Conservation (phyloP, 2,888 invertebrate genomes). For the Temnothorax ravouxi region DNA sequence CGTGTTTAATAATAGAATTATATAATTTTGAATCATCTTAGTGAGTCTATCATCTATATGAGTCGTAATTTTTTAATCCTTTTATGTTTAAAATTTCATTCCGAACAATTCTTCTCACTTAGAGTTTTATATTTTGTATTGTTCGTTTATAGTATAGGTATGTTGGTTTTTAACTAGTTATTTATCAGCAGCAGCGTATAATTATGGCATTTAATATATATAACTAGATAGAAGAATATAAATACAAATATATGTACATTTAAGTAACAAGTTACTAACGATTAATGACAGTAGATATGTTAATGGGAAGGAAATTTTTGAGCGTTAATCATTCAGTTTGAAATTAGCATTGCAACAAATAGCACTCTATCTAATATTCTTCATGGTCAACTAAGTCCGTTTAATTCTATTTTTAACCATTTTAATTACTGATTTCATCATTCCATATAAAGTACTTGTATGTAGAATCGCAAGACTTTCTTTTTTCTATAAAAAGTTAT, state of each 20-base stretch:
- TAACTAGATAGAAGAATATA: conserved; percentile 59
- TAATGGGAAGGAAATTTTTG: conserved; percentile 45
- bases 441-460: neutral
- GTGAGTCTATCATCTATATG: no score
- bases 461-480: neutral
- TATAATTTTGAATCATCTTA: neutral
- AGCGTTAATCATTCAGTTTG: conserved; percentile 27
- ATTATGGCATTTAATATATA: conserved; percentile 59
- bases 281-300: conserved; percentile 58
- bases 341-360: conserved; percentile 35
- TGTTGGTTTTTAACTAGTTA: conserved; percentile 26
- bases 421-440: neutral
- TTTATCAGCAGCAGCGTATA: conserved; percentile 47
- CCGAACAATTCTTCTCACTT: neutral
- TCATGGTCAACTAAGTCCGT: conserved; percentile 22
- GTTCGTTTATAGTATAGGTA: neutral
- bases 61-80: neutral
- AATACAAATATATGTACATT: conserved; percentile 55
- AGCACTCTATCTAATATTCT: neutral
- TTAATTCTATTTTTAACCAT: neutral
- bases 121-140: neutral
- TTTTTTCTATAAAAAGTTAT: neutral
- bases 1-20: neutral
- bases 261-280: conserved; percentile 56
- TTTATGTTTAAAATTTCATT: neutral